These are phyloP conservation scores for Uloborus diversus DNA, from an alignment of 1,140 invertebrate species.

Conservation along the genomic window DNA sequence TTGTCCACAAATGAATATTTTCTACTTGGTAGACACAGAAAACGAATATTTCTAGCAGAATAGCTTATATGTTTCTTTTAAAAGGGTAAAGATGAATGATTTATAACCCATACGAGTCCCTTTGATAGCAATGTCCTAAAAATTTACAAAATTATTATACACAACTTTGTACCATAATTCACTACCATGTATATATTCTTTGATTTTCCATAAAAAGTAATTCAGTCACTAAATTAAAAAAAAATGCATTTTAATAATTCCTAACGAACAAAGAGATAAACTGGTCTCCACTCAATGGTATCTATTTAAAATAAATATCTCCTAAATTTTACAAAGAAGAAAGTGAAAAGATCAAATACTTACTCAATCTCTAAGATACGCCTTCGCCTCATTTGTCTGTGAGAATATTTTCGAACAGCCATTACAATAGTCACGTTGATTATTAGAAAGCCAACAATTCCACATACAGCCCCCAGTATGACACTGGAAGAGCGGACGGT, in stretches of 20 bases:
- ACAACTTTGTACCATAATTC: no score
- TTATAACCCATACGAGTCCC: no score
- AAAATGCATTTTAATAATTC: not conserved
- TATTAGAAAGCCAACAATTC: constrained; percentile 63
- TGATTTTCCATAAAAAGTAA: no score
- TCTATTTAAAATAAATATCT: not conserved
- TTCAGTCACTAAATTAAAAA: no score
- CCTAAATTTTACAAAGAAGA: not conserved
- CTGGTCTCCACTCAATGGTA: not conserved
- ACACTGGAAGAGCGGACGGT: constrained; percentile 48
- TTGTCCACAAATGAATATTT: no score
- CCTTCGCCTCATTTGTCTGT: constrained; percentile 58
- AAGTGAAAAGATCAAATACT: constrained; percentile 43
- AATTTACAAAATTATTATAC: no score
- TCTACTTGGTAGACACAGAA: no score
- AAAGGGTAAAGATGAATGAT: no score
- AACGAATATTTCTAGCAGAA: no score
- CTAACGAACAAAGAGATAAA: not conserved
- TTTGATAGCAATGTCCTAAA: no score
- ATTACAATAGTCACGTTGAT: constrained; percentile 64
- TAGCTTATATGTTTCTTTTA: no score
- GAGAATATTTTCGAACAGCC: constrained; percentile 62
- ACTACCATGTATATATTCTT: no score
- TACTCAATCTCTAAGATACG: constrained; percentile 61
- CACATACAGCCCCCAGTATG: constrained; percentile 61